Percentiles rank a stretch among this genome's conserved stretches.
Conservation (phyloP, 2,888 invertebrate genomes). For the Hedya salicella region DNA sequence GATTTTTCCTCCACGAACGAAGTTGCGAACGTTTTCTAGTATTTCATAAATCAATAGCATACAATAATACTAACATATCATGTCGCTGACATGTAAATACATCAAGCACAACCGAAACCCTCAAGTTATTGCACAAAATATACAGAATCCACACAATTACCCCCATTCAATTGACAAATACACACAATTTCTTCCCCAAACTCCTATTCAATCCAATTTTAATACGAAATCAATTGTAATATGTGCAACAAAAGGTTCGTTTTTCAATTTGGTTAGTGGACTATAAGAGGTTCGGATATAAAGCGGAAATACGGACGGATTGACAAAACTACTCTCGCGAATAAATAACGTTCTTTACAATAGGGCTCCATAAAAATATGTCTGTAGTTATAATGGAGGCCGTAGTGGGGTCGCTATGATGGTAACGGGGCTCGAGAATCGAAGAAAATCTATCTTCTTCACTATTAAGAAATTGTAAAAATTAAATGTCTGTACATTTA, state of each 20-base stretch:
- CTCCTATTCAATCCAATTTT: background rate
- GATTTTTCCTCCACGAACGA: too few species aligned
- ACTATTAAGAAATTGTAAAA: too few species aligned
- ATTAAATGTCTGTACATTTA: too few species aligned
- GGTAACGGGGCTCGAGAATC: constrained; percentile 9
- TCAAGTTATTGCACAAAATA: constrained; percentile 22
- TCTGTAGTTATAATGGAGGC: constrained; percentile 23
- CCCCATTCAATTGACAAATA: constrained; percentile 42
- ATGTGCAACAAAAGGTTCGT: background rate
- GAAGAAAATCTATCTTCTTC: too few species aligned
- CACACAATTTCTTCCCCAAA: background rate
- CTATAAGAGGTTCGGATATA: background rate
- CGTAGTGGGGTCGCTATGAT: constrained; percentile 6
- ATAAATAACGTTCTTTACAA: constrained; percentile 42
- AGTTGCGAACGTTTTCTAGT: too few species aligned
- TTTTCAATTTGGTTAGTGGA: background rate
- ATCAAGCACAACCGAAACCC: background rate
- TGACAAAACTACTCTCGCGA: constrained; percentile 42
- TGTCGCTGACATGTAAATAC: background rate
- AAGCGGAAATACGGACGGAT: constrained; percentile 19
- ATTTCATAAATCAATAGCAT: background rate
- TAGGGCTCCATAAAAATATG: constrained; percentile 30
- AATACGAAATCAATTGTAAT: background rate
- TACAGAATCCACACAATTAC: constrained; percentile 35
- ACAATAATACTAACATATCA: background rate